Evolutionary conservation across 1,140 invertebrate species (phyloP), one percentile per base, ranked within the genome.

Genomic region (Drosophila sp.): DNA sequence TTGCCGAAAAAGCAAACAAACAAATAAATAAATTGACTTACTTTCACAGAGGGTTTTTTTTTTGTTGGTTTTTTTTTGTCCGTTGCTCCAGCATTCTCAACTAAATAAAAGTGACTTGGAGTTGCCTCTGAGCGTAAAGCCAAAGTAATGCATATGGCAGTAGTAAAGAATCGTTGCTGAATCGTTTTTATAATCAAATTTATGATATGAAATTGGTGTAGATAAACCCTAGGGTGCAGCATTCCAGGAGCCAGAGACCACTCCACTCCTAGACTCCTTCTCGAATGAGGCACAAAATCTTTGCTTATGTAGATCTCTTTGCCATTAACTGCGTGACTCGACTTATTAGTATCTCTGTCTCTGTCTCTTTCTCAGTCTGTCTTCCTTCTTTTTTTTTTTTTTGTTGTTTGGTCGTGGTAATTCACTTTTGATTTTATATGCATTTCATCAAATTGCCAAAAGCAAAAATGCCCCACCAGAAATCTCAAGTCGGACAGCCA

Each of bases 341-440:
- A 32, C 73, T 82, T 89, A 87, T 87, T 87, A 84, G 73, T 69
- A 23, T 61, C 4, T 41, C 29, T 11, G 62, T 63, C 41, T 58
- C 38, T 60, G 44, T 38, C 54, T 64, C 25, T n/a, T 8, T 63
- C 44, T 8, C 41, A 60, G 44, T 57, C 38, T 30, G 27, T 70
- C 38, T 11, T 38, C 40, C 32, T 32, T 56, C 23, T 61, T 55
- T 23, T 35, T 38, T 30, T 38, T 44, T 56, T 17, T 11, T 30
- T n/a, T 55, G 6, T 29, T 61, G 40, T 76, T 69, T 27, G 44
- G 23, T 50, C 23, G 7, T 50, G 44, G 73, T 89, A 89, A 89
- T 85, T 89, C 85, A 89, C 85, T 89, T 89, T 89, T 89, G 85
- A 90, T 89, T 89, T 89, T 81, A 90, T 90, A 85, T 85, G 82